Evolutionary conservation across 1,140 invertebrate species (phyloP).

Genomic region (Tetramorium simillimum): DNA sequence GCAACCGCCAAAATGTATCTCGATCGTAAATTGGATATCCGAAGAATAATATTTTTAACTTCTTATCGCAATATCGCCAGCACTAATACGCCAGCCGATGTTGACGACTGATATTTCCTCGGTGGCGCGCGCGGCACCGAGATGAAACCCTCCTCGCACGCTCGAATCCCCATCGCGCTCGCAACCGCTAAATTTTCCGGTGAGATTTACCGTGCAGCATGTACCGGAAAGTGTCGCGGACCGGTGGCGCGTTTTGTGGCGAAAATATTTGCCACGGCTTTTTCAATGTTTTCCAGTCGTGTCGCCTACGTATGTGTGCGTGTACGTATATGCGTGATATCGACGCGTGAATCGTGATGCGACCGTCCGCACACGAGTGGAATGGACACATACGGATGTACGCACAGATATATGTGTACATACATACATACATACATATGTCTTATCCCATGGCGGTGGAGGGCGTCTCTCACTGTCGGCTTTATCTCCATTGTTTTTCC

Average conservation of each 20-base stretch:
- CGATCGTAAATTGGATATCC: constrained; percentile 50
- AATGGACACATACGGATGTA: not conserved
- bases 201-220: constrained; percentile 52
- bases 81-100: constrained; percentile 28
- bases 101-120: constrained; percentile 47
- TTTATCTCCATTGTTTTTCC: constrained; percentile 57
- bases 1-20: constrained; percentile 23
- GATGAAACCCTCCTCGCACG: constrained; percentile 26
- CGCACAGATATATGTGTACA: too few relatives aligned
- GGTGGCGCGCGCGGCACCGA: not conserved
- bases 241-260: constrained; percentile 47
- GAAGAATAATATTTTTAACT: constrained; percentile 36
- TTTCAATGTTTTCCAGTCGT: constrained; percentile 41
- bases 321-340: not conserved
- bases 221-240: constrained; percentile 55
- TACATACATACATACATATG: too few relatives aligned
- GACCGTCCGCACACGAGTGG: not conserved
- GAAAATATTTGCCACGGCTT: constrained; percentile 54
- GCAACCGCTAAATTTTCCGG: constrained; percentile 50
- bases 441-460: constrained; percentile 18
- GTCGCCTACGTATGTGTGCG: constrained; percentile 2
- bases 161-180: not conserved
- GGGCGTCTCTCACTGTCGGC: constrained; percentile 1
- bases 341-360: not conserved
- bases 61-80: constrained; percentile 50